Percentiles rank a stretch among this genome's conserved stretches.
Conservation (phyloP, 2,888 invertebrate species). For the Junonia oenone region DNA sequence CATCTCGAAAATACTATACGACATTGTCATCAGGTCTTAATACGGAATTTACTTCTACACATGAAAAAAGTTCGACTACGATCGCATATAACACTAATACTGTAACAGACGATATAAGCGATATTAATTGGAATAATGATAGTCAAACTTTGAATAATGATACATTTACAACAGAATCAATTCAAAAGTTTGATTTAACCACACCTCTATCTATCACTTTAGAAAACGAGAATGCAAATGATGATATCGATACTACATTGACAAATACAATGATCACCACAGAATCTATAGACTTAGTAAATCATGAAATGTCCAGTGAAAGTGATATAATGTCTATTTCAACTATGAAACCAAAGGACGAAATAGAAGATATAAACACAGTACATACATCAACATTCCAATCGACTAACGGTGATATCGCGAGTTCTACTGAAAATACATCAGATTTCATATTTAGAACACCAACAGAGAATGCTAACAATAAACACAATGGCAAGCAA, state of each 20-base stretch:
- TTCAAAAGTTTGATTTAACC: background rate
- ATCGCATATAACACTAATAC: background rate
- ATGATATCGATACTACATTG: background rate
- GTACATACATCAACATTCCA: background rate
- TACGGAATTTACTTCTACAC: background rate
- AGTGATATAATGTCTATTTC: background rate
- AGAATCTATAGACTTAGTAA: background rate
- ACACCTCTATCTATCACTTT: background rate
- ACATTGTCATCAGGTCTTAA: background rate
- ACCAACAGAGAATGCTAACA: background rate
- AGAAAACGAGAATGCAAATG: background rate
- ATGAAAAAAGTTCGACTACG: background rate
- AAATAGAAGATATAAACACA: background rate
- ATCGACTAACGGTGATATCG: background rate
- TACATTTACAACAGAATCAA: background rate
- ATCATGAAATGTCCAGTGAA: background rate
- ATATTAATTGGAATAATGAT: background rate
- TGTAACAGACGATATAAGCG: background rate
- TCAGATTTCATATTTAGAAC: background rate
- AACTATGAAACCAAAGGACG: background rate
- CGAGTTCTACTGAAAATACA: background rate
- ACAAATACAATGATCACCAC: background rate
- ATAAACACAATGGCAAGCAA: slow-evolving; percentile 1
- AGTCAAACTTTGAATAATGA: background rate
- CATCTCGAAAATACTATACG: background rate